phyloP scores from a whole-genome alignment of 2,888 invertebrate species.

The Microctonus brassicae region DNA sequence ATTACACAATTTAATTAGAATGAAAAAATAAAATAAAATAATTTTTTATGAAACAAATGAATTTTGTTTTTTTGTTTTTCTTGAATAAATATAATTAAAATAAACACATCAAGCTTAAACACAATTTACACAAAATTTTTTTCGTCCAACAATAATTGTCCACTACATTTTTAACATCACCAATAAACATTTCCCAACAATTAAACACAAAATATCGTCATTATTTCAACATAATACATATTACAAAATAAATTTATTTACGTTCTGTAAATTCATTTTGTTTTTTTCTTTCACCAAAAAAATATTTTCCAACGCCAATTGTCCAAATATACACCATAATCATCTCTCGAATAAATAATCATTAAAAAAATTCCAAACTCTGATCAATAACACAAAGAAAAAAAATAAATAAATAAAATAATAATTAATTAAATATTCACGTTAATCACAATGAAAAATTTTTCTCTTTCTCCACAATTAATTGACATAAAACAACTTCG shows the following conservation, averaged over 20 bases:
- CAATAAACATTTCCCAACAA: not conserved
- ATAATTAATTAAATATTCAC: too few species aligned
- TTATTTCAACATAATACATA: not conserved
- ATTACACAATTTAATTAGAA: not conserved
- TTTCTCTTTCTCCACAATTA: too few species aligned
- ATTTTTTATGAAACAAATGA: not conserved
- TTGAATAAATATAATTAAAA: not conserved
- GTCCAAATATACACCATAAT: too few species aligned
- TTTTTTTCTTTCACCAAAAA: not conserved
- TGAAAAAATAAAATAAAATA: not conserved
- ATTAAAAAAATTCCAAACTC: too few species aligned
- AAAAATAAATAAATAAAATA: too few species aligned
- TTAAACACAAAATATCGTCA: not conserved
- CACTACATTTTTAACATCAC: slow-evolving; percentile 12
- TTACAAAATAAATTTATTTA: not conserved
- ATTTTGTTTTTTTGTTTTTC: not conserved
- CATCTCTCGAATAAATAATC: too few species aligned
- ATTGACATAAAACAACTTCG: not conserved
- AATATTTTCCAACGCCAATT: too few species aligned
- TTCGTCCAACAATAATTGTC: not conserved
- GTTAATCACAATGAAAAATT: slow-evolving; percentile 5
- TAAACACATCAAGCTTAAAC: not conserved
- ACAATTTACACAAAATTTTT: not conserved
- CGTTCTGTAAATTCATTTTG: not conserved
- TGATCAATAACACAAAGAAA: too few species aligned